Evolutionary conservation across 2,113 vertebrate species (phyloP).

Genomic region (Eulemur rufifrons): DNA sequence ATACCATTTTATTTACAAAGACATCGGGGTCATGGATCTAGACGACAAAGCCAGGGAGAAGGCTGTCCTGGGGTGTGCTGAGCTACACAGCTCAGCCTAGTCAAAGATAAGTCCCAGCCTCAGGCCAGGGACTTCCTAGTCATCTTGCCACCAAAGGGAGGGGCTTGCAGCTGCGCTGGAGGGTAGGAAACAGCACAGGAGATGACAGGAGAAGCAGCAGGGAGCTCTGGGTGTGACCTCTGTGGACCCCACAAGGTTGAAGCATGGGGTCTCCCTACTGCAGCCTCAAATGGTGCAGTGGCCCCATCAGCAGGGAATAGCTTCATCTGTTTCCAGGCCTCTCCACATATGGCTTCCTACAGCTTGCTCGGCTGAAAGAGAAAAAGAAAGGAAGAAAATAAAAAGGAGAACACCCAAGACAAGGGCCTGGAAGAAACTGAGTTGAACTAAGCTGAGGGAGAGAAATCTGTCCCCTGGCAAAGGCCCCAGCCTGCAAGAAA

Average conservation of each 20-base stretch:
- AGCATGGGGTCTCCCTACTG: neutral
- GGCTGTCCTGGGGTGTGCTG: constrained; percentile 54
- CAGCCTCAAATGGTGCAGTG: neutral
- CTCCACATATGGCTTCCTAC: neutral
- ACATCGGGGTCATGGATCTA: constrained; percentile 51
- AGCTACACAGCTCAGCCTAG: constrained; percentile 28
- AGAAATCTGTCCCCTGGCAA: constrained; percentile 62
- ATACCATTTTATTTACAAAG: constrained; percentile 80
- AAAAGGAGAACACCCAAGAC: neutral
- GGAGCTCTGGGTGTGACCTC: neutral
- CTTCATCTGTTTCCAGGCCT: neutral
- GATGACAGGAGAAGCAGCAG: constrained; percentile 21
- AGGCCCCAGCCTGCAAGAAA: constrained; percentile 54
- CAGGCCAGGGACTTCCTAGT: neutral
- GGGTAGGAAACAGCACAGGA: neutral
- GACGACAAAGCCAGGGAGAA: constrained; percentile 66
- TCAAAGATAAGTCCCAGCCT: constrained; percentile 15
- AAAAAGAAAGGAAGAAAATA: constrained; percentile 28
- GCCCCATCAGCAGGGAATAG: neutral
- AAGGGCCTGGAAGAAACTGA: constrained; percentile 39
- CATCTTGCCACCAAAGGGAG: neutral
- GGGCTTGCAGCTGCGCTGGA: neutral
- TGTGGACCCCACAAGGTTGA: neutral
- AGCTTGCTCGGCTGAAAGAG: neutral
- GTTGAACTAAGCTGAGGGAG: neutral